Evolutionary conservation across 2,797 vertebrate species (phyloP).

Genomic region (Denticeps clupeoides): DNA sequence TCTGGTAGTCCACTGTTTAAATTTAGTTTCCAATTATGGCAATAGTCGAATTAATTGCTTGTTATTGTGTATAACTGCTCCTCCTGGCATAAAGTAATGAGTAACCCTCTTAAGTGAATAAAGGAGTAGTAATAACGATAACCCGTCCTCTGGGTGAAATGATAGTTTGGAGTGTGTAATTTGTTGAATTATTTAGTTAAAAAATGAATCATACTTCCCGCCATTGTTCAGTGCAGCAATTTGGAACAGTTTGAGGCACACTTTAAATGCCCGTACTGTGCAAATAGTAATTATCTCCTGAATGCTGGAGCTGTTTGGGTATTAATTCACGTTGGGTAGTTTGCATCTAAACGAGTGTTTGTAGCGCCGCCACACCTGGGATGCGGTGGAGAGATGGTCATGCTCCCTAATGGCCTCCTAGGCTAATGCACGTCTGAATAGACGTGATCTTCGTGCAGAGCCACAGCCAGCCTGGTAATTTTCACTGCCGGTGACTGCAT

Average conservation of each 20-base stretch:
- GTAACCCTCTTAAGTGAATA: not conserved
- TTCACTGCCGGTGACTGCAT: too few species aligned
- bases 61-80: too few species aligned
- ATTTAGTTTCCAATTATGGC: too few species aligned
- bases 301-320: slow-evolving; percentile 8
- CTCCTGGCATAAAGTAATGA: too few species aligned
- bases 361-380: not conserved
- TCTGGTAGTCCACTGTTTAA: too few species aligned
- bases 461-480: too few species aligned
- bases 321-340: not conserved
- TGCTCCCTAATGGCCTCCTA: too few species aligned
- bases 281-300: slow-evolving; percentile 11
- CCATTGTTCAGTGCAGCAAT: slow-evolving; percentile 5
- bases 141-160: too few species aligned
- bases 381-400: not conserved
- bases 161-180: too few species aligned
- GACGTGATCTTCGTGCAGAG: too few species aligned
- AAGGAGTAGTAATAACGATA: not conserved
- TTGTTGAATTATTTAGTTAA: slow-evolving; percentile 14
- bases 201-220: slow-evolving; percentile 6
- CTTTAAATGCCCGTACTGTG: not conserved
- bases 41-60: too few species aligned
- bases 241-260: slow-evolving; percentile 9
- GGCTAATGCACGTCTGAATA: too few species aligned
- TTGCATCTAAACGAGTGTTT: not conserved